These are phyloP conservation scores for Loxodonta africana DNA, from an alignment of 2,113 vertebrate species.

Conservation along the genomic window DNA sequence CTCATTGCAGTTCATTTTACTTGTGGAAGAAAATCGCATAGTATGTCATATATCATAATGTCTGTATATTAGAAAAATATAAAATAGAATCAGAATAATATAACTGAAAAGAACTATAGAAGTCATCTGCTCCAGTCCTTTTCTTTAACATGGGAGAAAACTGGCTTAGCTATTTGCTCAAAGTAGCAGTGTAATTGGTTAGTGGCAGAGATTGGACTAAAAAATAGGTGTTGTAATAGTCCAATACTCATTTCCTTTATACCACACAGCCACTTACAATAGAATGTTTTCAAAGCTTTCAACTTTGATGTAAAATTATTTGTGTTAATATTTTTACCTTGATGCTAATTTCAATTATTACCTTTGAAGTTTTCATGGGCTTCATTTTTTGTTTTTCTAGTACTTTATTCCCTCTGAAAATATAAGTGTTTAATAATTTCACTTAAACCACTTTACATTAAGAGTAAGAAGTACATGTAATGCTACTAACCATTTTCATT, in stretches of 20 bases:
- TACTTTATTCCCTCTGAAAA: constrained; percentile 21
- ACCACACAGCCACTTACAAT: not conserved
- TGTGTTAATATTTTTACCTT: constrained; percentile 49
- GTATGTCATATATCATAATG: not conserved
- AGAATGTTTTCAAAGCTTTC: constrained; percentile 43
- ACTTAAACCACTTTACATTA: constrained; percentile 47
- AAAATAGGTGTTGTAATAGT: not conserved
- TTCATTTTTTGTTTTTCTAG: constrained; percentile 53
- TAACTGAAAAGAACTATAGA: not conserved
- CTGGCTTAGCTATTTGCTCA: not conserved
- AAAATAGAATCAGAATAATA: constrained; percentile 43
- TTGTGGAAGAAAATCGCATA: constrained; percentile 40
- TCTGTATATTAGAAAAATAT: constrained; percentile 16
- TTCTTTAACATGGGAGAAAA: constrained; percentile 35
- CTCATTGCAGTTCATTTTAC: constrained; percentile 10
- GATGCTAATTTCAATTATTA: constrained; percentile 51
- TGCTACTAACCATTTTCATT: constrained; percentile 33
- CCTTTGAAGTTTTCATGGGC: not conserved
- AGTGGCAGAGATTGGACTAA: constrained; percentile 15
- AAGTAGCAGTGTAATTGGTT: not conserved
- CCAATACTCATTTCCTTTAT: constrained; percentile 58
- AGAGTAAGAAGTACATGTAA: not conserved
- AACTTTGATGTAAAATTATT: constrained; percentile 60
- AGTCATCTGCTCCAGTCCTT: not conserved
- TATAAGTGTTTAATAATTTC: constrained; percentile 48